Base-by-base conservation (phyloP, 2,797 vertebrate genomes). In the Myotis daubentonii region DNA sequence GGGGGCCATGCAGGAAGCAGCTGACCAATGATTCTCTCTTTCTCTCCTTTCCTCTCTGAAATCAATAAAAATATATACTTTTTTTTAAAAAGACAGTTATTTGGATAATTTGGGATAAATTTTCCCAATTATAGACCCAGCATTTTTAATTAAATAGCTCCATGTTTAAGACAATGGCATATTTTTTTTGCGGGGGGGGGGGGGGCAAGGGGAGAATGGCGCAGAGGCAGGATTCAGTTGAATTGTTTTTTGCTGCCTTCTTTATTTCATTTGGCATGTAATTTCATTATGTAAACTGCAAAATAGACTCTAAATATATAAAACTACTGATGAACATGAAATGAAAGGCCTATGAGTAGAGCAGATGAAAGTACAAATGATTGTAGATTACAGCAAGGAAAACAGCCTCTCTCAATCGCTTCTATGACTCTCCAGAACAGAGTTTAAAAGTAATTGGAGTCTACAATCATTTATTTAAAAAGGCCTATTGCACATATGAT, bases 61-160 rank as follows among this genome's bases (percentile, higher is more conserved):
- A 62, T 62, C 57, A 60, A 62, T 62, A 15, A 30, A 30, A 30
- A 62, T 30, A 30, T 62, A 30, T 30, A 12, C 28, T 55, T 55
- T 55, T 8, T 12, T 55, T 8, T 12, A 60, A 60, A 60, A 65
- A 87, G 6, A 55, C 22, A n/a, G 0, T 71, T 70, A 80, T 81
- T 87, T 87, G 47, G 11, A 89, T 80, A 78, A 86, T 83, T 62
- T 33, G 53, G 28, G 36, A 79, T 89, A 87, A 70, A 91, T 74
- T 72, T 92, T 10, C 22, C 19, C 11, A 89, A 8, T 36, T 94
- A 76, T 36, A 87, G 90, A 74, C 8, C 7, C 53, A 83, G 13
- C 2, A 53, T 55, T 95, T 95, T 82, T 38, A 94, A 70, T 19
- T 78, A 87, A 57, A 72, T 44, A n/a, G 25, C 36, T 84, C 30